phyloP scores from a whole-genome alignment of 2,113 vertebrate genomes.

The Sigmodon hispidus region DNA sequence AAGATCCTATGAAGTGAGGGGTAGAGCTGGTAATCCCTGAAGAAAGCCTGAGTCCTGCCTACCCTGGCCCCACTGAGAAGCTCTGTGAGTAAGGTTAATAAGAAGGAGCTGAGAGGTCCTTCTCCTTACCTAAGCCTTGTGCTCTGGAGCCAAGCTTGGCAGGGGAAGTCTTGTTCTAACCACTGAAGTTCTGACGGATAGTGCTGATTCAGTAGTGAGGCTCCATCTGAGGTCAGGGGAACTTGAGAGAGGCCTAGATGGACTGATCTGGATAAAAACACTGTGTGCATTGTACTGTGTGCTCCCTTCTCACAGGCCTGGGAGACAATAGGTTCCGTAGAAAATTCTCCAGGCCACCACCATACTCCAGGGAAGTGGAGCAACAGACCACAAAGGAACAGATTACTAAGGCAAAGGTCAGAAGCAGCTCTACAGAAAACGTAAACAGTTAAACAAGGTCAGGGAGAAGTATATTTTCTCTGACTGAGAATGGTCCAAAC shows the following conservation, averaged over 20 bases:
- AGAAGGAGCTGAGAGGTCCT: background rate
- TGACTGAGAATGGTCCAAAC: background rate
- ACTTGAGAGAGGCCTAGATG: too few relatives aligned
- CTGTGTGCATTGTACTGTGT: background rate
- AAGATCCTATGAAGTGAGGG: background rate
- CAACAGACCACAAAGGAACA: background rate
- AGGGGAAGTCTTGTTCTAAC: background rate
- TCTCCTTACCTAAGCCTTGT: background rate
- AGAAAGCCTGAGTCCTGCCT: background rate
- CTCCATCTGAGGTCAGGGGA: background rate
- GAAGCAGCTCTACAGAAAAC: background rate
- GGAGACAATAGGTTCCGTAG: background rate
- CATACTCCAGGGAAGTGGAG: background rate
- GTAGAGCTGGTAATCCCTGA: background rate
- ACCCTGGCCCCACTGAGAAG: too few relatives aligned
- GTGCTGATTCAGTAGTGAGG: background rate
- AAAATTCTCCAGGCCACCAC: background rate
- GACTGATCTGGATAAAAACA: background rate
- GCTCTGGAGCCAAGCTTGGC: background rate
- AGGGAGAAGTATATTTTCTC: background rate
- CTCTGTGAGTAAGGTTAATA: background rate
- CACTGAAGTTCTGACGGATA: background rate
- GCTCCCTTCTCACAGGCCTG: background rate
- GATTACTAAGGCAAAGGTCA: background rate
- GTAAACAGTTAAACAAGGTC: background rate